Conservation (phyloP, 2,113 vertebrate species). For the Eudyptes chrysolophus region DNA sequence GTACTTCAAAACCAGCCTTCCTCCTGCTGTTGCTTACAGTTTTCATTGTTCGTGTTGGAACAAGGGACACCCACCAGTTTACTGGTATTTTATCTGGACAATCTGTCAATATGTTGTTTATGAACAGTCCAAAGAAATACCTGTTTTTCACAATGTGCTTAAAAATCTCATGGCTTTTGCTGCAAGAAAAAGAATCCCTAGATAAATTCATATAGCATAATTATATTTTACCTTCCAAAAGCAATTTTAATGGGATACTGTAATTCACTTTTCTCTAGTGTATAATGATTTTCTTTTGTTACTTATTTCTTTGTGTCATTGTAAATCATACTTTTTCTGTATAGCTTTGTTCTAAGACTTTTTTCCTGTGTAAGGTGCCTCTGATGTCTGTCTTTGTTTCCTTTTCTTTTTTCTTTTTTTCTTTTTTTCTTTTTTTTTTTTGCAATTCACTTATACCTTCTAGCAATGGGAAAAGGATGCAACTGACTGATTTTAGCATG, state of each 20-base stretch:
- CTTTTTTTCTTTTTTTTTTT: too few species aligned
- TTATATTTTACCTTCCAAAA: conserved; percentile 4
- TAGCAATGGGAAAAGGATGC: not conserved
- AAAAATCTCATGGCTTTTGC: not conserved
- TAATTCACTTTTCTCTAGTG: not conserved
- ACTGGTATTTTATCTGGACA: not conserved
- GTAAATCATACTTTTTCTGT: not conserved
- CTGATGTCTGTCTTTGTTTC: not conserved
- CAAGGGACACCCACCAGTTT: not conserved
- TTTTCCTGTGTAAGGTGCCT: not conserved
- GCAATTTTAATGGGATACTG: not conserved
- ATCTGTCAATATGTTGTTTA: not conserved
- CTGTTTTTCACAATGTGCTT: not conserved
- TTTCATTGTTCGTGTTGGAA: not conserved
- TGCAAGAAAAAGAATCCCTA: not conserved
- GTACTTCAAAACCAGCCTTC: not conserved
- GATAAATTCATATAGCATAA: not conserved
- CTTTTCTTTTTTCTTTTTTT: not conserved
- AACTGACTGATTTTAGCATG: not conserved
- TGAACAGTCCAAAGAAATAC: not conserved
- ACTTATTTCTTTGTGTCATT: not conserved
- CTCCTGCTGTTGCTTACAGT: not conserved
- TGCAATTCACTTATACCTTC: not conserved
- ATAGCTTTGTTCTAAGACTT: not conserved
- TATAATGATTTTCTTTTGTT: not conserved